These are phyloP conservation scores for Sebastes oblongus DNA, from an alignment of 2,797 vertebrate genomes.

Conservation along the genomic window DNA sequence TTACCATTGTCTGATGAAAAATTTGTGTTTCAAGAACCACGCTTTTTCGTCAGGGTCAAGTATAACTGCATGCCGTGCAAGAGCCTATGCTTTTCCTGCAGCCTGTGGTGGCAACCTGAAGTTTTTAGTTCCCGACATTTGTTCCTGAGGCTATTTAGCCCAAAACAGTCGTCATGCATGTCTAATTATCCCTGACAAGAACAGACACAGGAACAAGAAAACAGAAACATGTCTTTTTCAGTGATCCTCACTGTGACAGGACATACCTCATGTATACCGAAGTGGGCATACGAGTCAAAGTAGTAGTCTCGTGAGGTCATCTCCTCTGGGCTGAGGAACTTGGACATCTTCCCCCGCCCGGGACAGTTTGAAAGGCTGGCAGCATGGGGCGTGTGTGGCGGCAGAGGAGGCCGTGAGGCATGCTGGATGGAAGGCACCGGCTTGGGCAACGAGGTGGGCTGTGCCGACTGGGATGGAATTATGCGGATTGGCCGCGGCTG, in stretches of 20 bases:
- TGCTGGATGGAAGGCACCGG: slow-evolving; percentile 88
- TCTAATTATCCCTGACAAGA: background rate
- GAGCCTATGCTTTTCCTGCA: background rate
- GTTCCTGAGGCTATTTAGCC: background rate
- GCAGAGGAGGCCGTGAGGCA: slow-evolving; percentile 74
- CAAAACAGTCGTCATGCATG: background rate
- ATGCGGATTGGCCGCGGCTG: slow-evolving; percentile 73
- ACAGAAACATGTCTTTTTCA: background rate
- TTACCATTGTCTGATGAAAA: background rate
- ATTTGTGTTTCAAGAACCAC: background rate
- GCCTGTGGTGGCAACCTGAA: background rate
- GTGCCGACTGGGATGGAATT: slow-evolving; percentile 85
- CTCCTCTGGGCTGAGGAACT: slow-evolving; percentile 93
- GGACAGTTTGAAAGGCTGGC: slow-evolving; percentile 89
- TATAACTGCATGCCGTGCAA: background rate
- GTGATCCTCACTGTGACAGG: background rate
- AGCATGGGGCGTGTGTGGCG: slow-evolving; percentile 84
- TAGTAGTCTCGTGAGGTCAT: slow-evolving; percentile 99
- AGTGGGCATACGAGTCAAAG: slow-evolving; percentile 99
- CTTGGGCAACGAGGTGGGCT: slow-evolving; percentile 87
- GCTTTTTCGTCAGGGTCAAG: background rate
- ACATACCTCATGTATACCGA: slow-evolving; percentile 97
- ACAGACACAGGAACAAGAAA: background rate
- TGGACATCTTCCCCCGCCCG: slow-evolving; percentile 93
- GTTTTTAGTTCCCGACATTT: background rate